Conservation (phyloP, 2,888 invertebrate species). For the Habroteleia sp. region DNA sequence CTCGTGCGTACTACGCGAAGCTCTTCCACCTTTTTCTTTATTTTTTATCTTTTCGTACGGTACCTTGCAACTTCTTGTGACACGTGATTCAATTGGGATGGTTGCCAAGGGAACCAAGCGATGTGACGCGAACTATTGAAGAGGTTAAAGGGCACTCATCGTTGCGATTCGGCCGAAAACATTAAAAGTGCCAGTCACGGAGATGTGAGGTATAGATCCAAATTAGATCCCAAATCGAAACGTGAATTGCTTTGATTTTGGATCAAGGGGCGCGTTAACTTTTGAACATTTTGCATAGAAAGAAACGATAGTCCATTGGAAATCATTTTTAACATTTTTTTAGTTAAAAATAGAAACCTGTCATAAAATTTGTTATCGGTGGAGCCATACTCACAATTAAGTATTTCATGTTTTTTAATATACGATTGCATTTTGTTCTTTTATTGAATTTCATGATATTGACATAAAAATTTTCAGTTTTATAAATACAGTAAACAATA, state of each 20-base stretch:
- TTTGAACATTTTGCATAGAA: conserved; percentile 19
- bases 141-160: conserved; percentile 77
- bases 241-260: conserved; percentile 61
- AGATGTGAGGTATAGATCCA: conserved; percentile 55
- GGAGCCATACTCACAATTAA: too few relatives aligned
- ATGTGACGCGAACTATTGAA: conserved; percentile 78
- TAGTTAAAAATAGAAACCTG: conserved; percentile 14
- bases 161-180: conserved; percentile 68
- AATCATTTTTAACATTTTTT: too few relatives aligned
- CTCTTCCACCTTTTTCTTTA: conserved; percentile 46
- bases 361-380: too few relatives aligned
- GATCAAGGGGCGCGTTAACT: conserved; percentile 44
- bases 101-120: conserved; percentile 79
- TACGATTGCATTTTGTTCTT: too few relatives aligned
- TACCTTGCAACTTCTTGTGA: conserved; percentile 72
- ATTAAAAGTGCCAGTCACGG: conserved; percentile 64
- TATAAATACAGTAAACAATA: too few relatives aligned
- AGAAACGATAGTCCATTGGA: conserved; percentile 26
- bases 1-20: conserved; percentile 62
- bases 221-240: conserved; percentile 51
- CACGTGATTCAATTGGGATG: conserved; percentile 77
- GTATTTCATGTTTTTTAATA: too few relatives aligned
- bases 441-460: too few relatives aligned
- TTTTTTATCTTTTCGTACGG: conserved; percentile 59
- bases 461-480: too few relatives aligned